A percentile compares a stretch with the other conserved stretches of the same genome.
phyloP scores from a whole-genome alignment of 2,113 vertebrate species.

The Todiramphus saurophagus region DNA sequence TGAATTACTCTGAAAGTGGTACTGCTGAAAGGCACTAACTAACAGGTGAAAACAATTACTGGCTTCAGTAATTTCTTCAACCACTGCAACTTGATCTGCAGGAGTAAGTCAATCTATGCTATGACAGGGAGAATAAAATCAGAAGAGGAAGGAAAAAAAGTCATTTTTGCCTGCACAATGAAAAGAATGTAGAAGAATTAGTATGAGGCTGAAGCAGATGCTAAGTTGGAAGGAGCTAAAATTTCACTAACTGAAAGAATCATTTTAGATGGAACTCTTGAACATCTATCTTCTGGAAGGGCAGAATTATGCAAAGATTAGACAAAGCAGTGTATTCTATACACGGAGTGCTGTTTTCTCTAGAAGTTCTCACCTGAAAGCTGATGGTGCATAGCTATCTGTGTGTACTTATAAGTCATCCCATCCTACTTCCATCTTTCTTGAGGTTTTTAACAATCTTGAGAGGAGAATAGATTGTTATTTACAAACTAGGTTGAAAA shows the following conservation, averaged over 20 bases:
- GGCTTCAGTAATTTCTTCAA: constrained; percentile 27
- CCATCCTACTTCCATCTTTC: neutral
- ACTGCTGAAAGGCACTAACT: neutral
- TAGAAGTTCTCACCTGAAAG: neutral
- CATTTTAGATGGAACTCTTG: neutral
- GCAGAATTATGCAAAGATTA: neutral
- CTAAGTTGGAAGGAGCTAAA: neutral
- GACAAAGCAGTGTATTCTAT: neutral
- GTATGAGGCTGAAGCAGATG: neutral
- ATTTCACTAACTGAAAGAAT: neutral
- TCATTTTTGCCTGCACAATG: neutral
- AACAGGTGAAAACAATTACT: neutral
- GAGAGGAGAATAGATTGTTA: neutral
- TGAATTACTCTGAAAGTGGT: neutral
- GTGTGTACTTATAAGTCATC: neutral
- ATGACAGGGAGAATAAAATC: neutral
- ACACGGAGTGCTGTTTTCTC: neutral
- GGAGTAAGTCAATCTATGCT: constrained; percentile 1
- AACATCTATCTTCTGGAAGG: neutral
- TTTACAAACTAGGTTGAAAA: neutral
- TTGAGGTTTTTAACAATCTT: neutral
- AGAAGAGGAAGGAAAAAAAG: neutral
- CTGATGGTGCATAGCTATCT: neutral
- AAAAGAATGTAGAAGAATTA: neutral
- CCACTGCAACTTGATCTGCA: neutral